Conservation (phyloP, 1,140 invertebrate genomes). For the Gonioctena quinquepunctata region DNA sequence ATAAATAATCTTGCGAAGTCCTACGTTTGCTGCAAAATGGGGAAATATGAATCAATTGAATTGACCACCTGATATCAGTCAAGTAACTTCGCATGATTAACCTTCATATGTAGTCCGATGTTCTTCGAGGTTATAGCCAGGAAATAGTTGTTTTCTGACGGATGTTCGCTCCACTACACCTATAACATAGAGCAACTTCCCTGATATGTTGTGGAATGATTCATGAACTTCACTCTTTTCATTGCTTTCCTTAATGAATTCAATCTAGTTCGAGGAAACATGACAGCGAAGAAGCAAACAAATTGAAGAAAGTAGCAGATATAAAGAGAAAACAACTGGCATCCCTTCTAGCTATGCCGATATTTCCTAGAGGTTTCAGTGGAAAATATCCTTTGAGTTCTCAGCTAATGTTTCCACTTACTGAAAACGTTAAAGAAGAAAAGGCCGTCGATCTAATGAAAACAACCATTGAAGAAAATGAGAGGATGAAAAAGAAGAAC, state of each 20-base stretch:
- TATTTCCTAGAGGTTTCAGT: constrained; percentile 71
- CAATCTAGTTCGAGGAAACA: constrained; percentile 32
- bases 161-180: too few relatives aligned
- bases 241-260: constrained; percentile 22
- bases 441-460: constrained; percentile 64
- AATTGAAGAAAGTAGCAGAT: constrained; percentile 55
- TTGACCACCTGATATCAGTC: too few relatives aligned
- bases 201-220: too few relatives aligned
- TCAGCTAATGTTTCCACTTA: neutral
- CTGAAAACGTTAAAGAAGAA: constrained; percentile 47
- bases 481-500: constrained; percentile 21
- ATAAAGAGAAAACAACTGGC: constrained; percentile 63
- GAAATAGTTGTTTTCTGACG: too few relatives aligned
- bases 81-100: too few relatives aligned
- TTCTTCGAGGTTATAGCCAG: too few relatives aligned
- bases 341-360: constrained; percentile 62
- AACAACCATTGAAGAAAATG: constrained; percentile 52
- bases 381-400: constrained; percentile 64
- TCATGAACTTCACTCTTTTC: too few relatives aligned
- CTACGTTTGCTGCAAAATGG: too few relatives aligned
- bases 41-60: too few relatives aligned
- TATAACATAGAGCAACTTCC: too few relatives aligned
- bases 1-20: too few relatives aligned
- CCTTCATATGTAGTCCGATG: too few relatives aligned
- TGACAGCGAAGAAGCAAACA: constrained; percentile 54